Percentiles rank a stretch among this genome's conserved stretches.
Evolutionary conservation across 2,113 vertebrate genomes (phyloP).

Genomic region (Pituophis catenifer): DNA sequence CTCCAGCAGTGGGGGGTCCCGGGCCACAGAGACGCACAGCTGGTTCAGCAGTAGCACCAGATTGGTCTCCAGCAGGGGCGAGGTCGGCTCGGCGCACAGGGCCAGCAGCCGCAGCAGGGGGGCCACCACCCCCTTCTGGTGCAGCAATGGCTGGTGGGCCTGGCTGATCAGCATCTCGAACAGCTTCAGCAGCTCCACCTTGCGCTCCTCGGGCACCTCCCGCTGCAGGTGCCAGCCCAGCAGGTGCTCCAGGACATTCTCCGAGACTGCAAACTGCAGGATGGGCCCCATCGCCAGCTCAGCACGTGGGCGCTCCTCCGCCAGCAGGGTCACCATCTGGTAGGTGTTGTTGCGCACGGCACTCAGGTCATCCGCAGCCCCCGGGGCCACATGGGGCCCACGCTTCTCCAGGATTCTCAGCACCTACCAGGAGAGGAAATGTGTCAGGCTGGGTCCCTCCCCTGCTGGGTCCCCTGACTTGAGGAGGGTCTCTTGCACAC

Average conservation of each 20-base stretch:
- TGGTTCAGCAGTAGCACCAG: slow-evolving; percentile 93
- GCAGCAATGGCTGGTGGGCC: slow-evolving; percentile 87
- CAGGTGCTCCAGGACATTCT: slow-evolving; percentile 84
- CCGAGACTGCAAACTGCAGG: slow-evolving; percentile 80
- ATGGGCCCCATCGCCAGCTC: slow-evolving; percentile 79
- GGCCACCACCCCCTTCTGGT: slow-evolving; percentile 81
- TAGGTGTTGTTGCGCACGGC: slow-evolving; percentile 92
- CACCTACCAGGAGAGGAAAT: slow-evolving; percentile 64
- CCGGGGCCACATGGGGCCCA: slow-evolving; percentile 68
- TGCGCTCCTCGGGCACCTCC: slow-evolving; percentile 81
- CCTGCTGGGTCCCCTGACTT: not conserved
- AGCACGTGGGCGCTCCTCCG: slow-evolving; percentile 79
- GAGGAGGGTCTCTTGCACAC: not conserved
- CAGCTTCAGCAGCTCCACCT: slow-evolving; percentile 89
- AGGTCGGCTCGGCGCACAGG: slow-evolving; percentile 76
- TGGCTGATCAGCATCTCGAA: slow-evolving; percentile 94
- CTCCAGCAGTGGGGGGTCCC: slow-evolving; percentile 86
- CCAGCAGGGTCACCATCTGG: slow-evolving; percentile 92
- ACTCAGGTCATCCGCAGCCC: slow-evolving; percentile 83
- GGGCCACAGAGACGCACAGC: slow-evolving; percentile 88
- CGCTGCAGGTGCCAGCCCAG: slow-evolving; percentile 87
- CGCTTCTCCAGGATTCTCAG: slow-evolving; percentile 85
- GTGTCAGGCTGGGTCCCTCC: not conserved
- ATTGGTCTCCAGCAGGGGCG: slow-evolving; percentile 79
- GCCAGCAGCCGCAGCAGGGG: slow-evolving; percentile 85